Evolutionary conservation across 2,888 invertebrate genomes (phyloP), one percentile per base, ranked within the genome.

Genomic region (Hypselothyrea guttata): DNA sequence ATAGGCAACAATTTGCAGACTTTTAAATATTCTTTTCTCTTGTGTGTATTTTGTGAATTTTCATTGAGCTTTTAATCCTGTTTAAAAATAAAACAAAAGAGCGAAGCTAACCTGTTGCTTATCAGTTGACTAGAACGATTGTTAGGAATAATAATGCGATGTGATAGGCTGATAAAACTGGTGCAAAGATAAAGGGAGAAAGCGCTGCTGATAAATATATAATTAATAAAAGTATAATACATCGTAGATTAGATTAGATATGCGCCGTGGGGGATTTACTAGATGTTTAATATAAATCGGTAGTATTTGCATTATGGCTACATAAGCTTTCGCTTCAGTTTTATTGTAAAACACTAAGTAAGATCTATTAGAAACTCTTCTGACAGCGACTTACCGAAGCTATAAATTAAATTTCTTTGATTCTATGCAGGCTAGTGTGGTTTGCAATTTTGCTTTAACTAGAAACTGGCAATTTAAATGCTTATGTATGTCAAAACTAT

Each of bases 231-330:
- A 37, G 15, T 47, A 38, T 47, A 49, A 54, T 35, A 34, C 31
- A 46, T 38, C 11, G 18, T 2, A 41, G 41, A 47, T 54, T 33
- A 40, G 54, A 54, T 54, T 31, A 54, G 54, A 54, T 54, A 47
- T 15, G 54, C 15, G 22, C 22, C 5, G 22, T 22, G 22, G 5
- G 22, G 3, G 22, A 22, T 22, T 22, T 22, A 22, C 22, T 22
- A 22, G 22, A 22, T 22, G 5, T 22, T 22, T 22, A 22, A 22
- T 22, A 22, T 5, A 22, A 22, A 22, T 22, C 5, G 5, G 22
- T 22, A 22, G 22, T 22, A 22, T 22, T 5, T 4, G 5, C 22
- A 22, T 22, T 22, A 22, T 22, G 5, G 22, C 22, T 5, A 22
- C 22, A 22, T 22, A n/a, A n/a, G n/a, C n/a, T n/a, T n/a, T n/a